Conservation (phyloP, 2,113 vertebrate species). For the Limnothrissa miodon region DNA sequence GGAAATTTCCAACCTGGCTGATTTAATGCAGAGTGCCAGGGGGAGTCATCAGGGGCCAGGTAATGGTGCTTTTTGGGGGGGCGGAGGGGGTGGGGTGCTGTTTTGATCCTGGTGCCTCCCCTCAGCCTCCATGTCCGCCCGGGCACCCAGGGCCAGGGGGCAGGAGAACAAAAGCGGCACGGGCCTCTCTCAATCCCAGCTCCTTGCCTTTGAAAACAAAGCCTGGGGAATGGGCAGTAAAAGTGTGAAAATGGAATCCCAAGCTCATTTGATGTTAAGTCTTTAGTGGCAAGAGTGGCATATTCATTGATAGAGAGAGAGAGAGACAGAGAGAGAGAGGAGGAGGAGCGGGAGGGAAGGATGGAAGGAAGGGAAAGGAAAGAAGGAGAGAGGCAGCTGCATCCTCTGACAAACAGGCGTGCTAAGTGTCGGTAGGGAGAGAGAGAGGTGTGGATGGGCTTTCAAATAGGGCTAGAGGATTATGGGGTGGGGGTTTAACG, state of each 20-base stretch:
- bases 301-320: slow-evolving; percentile 69
- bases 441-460: slow-evolving; percentile 62
- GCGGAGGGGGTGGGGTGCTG: slow-evolving; percentile 45
- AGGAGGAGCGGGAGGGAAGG: slow-evolving; percentile 35
- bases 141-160: slow-evolving; percentile 91
- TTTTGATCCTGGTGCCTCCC: slow-evolving; percentile 87
- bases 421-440: slow-evolving; percentile 47
- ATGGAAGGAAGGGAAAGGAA: not conserved
- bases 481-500: slow-evolving; percentile 64
- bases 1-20: slow-evolving; percentile 77
- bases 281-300: slow-evolving; percentile 86
- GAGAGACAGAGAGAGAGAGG: slow-evolving; percentile 24
- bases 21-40: slow-evolving; percentile 91
- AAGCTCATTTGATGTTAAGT: slow-evolving; percentile 96
- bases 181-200: slow-evolving; percentile 83
- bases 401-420: slow-evolving; percentile 64
- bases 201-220: slow-evolving; percentile 87
- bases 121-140: slow-evolving; percentile 77
- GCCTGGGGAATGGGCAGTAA: slow-evolving; percentile 87
- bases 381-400: slow-evolving; percentile 44
- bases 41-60: slow-evolving; percentile 90
- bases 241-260: slow-evolving; percentile 94
- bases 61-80: slow-evolving; percentile 65
- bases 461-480: slow-evolving; percentile 66
- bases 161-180: slow-evolving; percentile 89